Evolutionary conservation across 2,113 vertebrate genomes (phyloP), one percentile per base, ranked within the genome.

Genomic region (Psettodes erumei): DNA sequence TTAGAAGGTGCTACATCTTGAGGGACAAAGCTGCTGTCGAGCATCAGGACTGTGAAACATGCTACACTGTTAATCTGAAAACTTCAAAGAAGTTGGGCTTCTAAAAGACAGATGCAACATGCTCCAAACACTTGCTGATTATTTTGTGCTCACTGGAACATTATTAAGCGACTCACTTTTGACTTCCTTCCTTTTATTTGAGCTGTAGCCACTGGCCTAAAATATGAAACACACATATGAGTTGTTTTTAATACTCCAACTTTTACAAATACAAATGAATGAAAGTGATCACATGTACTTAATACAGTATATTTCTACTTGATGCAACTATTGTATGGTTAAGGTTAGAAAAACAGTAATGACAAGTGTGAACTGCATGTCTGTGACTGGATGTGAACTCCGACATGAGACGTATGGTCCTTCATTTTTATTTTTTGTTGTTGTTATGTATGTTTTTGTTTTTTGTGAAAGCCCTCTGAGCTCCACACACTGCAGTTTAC

Each of bases 1-100:
- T 66, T 47, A 72, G 79, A 38, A 19, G 79, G 70, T 63, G 40
- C 58, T 77, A 70, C 68, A 79, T 79, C 75, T 73, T 30, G 32
- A 70, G 12, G 47, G 53, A 70, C 68, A 77, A 69, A 83, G 79
- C 63, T 37, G 21, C 71, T 79, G 70, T 71, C 53, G 15, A 33
- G 37, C 7, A 0, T 56, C 33, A 5, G 47, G 27, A 9, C 60
- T 23, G 30, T 65, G 27, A 56, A 77, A 61, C 28, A 59, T 12
- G 63, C 40, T n/a, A n/a, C 37, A 25, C 42, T n/a, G 38, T 60
- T 75, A 5, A 48, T 25, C 27, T 15, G 9, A 27, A 50, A 25
- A 71, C 23, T 53, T 66, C 23, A 45, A 75, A 53, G 13, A 13
- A 33, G 11, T 40, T 51, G 3, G 10, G 19, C 21, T 43, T 50